A percentile compares a stretch with the other conserved stretches of the same genome.
Evolutionary conservation across 2,888 invertebrate species (phyloP).

Genomic region (Ormia ochracea): DNA sequence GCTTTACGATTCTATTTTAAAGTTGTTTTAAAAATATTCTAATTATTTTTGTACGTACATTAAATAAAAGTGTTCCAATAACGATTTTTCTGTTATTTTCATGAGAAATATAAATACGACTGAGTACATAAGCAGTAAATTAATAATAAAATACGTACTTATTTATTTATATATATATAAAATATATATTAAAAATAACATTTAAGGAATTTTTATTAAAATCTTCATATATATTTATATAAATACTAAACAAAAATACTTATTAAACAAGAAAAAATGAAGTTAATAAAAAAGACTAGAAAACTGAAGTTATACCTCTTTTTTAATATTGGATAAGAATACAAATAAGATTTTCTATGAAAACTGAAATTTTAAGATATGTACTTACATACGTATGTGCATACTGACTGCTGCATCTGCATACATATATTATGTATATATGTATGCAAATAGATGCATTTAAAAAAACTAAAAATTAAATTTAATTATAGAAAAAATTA

Average conservation of each 20-base stretch:
- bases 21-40: neutral
- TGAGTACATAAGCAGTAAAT: conserved; percentile 44
- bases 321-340: conserved; percentile 30
- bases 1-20: too few relatives aligned
- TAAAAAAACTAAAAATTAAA: neutral
- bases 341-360: conserved; percentile 9
- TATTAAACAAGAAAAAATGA: neutral
- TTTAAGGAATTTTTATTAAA: conserved; percentile 40
- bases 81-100: neutral
- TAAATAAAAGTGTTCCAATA: neutral
- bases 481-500: too few relatives aligned
- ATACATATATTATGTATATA: neutral
- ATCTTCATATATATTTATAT: conserved; percentile 43
- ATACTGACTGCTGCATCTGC: neutral
- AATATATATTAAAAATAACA: neutral
- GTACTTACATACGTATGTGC: neutral
- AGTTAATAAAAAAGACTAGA: conserved; percentile 36
- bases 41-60: neutral
- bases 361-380: conserved; percentile 2
- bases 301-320: conserved; percentile 20
- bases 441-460: neutral
- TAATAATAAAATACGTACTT: neutral
- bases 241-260: conserved; percentile 3
- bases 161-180: conserved; percentile 13
- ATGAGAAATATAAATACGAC: conserved; percentile 22